Evolutionary conservation across 1,140 invertebrate species (phyloP), one percentile per base, ranked within the genome.

Genomic region (Ptiloglossa arizonensis): DNA sequence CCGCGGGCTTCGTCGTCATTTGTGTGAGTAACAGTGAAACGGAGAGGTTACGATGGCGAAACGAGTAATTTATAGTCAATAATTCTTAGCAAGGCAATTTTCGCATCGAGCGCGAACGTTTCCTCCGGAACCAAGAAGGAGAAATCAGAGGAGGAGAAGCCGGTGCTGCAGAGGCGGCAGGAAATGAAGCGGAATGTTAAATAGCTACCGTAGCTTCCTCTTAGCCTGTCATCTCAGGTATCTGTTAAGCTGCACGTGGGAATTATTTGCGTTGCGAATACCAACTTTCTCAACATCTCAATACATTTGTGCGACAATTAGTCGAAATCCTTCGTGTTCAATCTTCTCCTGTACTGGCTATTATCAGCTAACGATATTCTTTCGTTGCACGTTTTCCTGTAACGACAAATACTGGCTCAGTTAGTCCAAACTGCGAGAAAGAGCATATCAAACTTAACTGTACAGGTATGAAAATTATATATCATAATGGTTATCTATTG

Each of bases 31-130:
- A 90, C 87, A 84, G 86, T 76, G 81, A 69, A 78, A 72, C 72
- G 64, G 56, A 68, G 82, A 87, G 76, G 82, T 63, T 75, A 76
- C 84, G 81, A 80, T 84, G 81, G 86, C 81, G 76, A 86, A 75
- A 83, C 79, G 77, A 87, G 87, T 89, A 90, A 90, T 90, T 90
- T 90, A 90, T 90, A 87, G 89, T 89, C 89, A 86, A 90, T 90
- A 90, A 90, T 89, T 90, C 88, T 88, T 87, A 76, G 69, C 80
- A 73, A 82, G 82, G 89, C 87, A 90, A 90, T 90, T 90, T 90
- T 90, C 89, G 81, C 89, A 88, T 88, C 83, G 85, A 82, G 82
- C 82, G 87, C 63, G 78, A 85, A 83, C 88, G 83, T 86, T 87
- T 88, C 81, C 83, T 81, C 62, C 71, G 82, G 69, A 69, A 80